Evolutionary conservation across 1,140 invertebrate genomes (phyloP).

Genomic region (Heliconius melpomene): DNA sequence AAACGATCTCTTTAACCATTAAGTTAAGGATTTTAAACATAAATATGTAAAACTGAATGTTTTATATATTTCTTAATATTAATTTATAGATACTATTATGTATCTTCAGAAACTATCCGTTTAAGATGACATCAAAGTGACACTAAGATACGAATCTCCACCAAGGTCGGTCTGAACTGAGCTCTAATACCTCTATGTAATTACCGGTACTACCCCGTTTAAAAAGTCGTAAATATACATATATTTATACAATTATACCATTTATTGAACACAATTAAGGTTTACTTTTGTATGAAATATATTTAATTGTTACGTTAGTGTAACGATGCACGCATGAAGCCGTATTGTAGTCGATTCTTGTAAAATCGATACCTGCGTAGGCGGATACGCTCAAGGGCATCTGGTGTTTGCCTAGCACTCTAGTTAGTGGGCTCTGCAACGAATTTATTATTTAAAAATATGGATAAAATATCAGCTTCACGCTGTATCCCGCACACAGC

Average conservation of each 20-base stretch:
- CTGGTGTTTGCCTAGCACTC: slow-evolving; percentile 41
- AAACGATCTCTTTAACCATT: too few relatives aligned
- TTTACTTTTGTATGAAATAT: slow-evolving; percentile 36
- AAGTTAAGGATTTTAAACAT: too few relatives aligned
- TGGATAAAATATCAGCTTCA: not conserved
- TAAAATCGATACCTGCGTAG: slow-evolving; percentile 73
- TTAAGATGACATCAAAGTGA: slow-evolving; percentile 28
- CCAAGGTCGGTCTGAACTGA: slow-evolving; percentile 49
- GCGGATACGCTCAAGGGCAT: slow-evolving; percentile 67
- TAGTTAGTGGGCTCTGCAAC: not conserved
- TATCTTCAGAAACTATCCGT: not conserved
- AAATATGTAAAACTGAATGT: too few relatives aligned
- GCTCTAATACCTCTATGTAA: slow-evolving; percentile 64
- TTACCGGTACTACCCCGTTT: slow-evolving; percentile 49
- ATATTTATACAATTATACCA: slow-evolving; percentile 31
- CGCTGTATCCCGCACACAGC: too few relatives aligned
- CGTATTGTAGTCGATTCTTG: slow-evolving; percentile 65
- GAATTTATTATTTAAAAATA: not conserved
- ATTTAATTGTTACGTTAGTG: slow-evolving; percentile 45
- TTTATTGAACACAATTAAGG: slow-evolving; percentile 37
- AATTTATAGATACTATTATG: not conserved
- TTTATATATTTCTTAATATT: not conserved
- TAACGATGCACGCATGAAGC: slow-evolving; percentile 58
- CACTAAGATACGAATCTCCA: slow-evolving; percentile 52
- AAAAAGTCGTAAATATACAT: slow-evolving; percentile 41